Evolutionary conservation across 2,888 invertebrate genomes (phyloP).

Genomic region (Resseliella maxima): DNA sequence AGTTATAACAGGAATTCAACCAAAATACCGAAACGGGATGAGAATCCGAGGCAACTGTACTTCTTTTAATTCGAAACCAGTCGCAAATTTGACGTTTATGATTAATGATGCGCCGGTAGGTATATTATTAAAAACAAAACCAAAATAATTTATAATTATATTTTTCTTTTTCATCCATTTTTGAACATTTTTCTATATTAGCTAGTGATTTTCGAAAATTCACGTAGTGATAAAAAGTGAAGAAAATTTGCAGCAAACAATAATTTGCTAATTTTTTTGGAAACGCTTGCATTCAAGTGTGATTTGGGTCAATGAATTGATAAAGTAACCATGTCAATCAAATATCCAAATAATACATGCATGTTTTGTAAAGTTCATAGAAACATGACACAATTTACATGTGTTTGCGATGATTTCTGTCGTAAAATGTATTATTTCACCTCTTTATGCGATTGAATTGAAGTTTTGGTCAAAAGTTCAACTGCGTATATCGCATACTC

Average conservation of each 20-base stretch:
- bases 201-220: too few species aligned
- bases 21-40: slow-evolving; percentile 70
- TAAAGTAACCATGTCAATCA: too few species aligned
- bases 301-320: too few species aligned
- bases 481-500: not conserved
- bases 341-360: too few species aligned
- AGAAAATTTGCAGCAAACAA: too few species aligned
- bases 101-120: slow-evolving; percentile 69
- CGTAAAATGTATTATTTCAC: not conserved
- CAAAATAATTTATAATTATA: too few species aligned
- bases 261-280: too few species aligned
- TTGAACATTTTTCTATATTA: too few species aligned
- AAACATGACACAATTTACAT: not conserved
- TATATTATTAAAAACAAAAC: slow-evolving; percentile 57
- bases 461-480: too few species aligned
- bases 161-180: not conserved
- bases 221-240: too few species aligned
- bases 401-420: not conserved
- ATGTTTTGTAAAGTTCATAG: too few species aligned
- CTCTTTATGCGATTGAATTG: not conserved
- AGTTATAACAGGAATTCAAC: slow-evolving; percentile 69
- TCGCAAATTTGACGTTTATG: slow-evolving; percentile 72
- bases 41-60: slow-evolving; percentile 70
- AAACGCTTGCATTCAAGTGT: too few species aligned
- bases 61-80: slow-evolving; percentile 70